A percentile compares a stretch with the other conserved stretches of the same genome.
These are phyloP conservation scores for Craseonycteris thonglongyai DNA, from an alignment of 2,113 vertebrate genomes.

Conservation along the genomic window DNA sequence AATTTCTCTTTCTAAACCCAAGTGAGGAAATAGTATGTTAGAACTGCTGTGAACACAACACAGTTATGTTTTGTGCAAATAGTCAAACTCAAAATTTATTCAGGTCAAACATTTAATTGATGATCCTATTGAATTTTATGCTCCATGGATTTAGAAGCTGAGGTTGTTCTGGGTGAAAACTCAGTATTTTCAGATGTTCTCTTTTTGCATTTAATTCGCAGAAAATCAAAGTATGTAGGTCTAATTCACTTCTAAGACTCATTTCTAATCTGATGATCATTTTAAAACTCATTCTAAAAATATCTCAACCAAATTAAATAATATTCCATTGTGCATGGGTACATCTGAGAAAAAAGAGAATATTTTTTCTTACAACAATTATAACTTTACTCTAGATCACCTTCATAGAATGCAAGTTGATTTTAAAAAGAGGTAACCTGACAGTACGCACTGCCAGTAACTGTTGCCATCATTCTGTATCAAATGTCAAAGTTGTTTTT, in stretches of 20 bases:
- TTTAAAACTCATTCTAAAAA: neutral
- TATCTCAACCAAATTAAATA: neutral
- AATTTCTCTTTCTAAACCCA: neutral
- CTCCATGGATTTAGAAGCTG: neutral
- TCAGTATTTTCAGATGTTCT: neutral
- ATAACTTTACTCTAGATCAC: neutral
- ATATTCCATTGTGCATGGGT: neutral
- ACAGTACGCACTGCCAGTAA: neutral
- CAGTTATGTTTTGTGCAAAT: neutral
- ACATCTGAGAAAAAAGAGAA: neutral
- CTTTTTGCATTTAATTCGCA: neutral
- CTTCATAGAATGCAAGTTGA: neutral
- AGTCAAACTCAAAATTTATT: slow-evolving; percentile 21
- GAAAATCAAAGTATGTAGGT: neutral
- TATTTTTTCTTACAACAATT: neutral
- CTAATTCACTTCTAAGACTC: neutral
- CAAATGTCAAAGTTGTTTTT: neutral
- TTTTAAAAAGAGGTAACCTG: neutral
- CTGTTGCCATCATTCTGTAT: neutral
- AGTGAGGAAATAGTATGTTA: neutral
- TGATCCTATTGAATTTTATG: neutral
- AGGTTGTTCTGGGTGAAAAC: slow-evolving; percentile 12
- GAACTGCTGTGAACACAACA: neutral
- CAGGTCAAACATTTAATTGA: neutral
- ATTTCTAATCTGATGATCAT: neutral